phyloP scores from a whole-genome alignment of 2,797 vertebrate species.

The Coregonus sp. region DNA sequence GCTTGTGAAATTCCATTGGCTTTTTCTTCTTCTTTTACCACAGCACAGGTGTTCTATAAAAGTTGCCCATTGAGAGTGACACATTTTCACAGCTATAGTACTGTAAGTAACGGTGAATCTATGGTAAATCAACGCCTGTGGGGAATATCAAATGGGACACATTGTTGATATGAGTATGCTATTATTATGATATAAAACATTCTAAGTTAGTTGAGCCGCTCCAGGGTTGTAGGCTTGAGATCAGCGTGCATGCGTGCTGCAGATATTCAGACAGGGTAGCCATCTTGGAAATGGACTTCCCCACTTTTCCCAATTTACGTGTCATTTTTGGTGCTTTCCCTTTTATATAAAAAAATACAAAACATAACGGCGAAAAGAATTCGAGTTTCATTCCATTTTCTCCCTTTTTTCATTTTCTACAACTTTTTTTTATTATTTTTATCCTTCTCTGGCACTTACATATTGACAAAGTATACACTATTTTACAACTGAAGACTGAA shows the following conservation, averaged over 20 bases:
- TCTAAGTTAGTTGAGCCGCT: constrained; percentile 68
- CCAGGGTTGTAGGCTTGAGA: constrained; percentile 52
- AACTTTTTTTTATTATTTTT: constrained; percentile 63
- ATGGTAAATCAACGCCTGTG: constrained; percentile 70
- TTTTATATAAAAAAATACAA: constrained; percentile 93
- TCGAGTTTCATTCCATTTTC: constrained; percentile 59
- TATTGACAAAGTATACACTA: constrained; percentile 92
- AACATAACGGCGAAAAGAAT: constrained; percentile 81
- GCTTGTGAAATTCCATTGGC: constrained; percentile 63
- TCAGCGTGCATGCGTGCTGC: constrained; percentile 79
- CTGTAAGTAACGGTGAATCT: constrained; percentile 53
- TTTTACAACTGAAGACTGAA: constrained; percentile 87
- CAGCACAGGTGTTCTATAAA: constrained; percentile 78
- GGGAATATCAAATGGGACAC: constrained; percentile 73
- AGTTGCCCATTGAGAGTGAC: constrained; percentile 75
- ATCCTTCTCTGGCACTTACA: constrained; percentile 82
- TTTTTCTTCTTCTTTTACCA: constrained; percentile 61
- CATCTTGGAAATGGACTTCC: constrained; percentile 61
- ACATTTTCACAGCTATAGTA: constrained; percentile 79
- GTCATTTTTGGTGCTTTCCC: constrained; percentile 82
- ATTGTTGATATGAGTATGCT: constrained; percentile 67
- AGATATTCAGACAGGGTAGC: constrained; percentile 74
- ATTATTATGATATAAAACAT: constrained; percentile 75
- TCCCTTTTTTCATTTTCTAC: constrained; percentile 61
- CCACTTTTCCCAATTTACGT: constrained; percentile 65